These are phyloP conservation scores for Etia nguti DNA, from an alignment of 2,113 vertebrate genomes.

Conservation along the genomic window DNA sequence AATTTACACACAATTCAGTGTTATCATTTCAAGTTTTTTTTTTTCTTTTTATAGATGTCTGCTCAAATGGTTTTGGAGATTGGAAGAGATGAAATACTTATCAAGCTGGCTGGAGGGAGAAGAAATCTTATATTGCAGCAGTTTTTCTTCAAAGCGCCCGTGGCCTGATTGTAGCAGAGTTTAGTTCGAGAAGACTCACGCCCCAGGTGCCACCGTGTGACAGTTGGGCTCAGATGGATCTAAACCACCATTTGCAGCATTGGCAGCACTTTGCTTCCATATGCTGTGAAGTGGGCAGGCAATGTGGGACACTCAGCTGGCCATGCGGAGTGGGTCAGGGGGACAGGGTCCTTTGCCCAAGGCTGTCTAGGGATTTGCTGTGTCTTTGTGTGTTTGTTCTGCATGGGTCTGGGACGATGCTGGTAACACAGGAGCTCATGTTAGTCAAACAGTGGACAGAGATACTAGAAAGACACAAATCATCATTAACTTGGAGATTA, in stretches of 20 bases:
- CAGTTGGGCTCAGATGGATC: conserved; percentile 56
- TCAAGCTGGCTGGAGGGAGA: conserved; percentile 23
- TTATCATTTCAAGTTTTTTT: conserved; percentile 18
- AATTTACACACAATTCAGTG: conserved; percentile 8
- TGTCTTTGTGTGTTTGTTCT: conserved; percentile 34
- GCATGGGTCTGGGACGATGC: not conserved
- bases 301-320: conserved; percentile 57
- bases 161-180: conserved; percentile 48
- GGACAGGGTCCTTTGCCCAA: conserved; percentile 17
- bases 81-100: conserved; percentile 36
- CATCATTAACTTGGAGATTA: not conserved
- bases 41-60: not conserved
- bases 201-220: conserved; percentile 47
- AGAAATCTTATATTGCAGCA: conserved; percentile 30
- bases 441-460: not conserved
- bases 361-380: conserved; percentile 17
- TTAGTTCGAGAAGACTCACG: conserved; percentile 31
- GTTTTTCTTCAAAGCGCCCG: conserved; percentile 41
- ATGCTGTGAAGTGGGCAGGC: conserved; percentile 56
- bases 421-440: not conserved
- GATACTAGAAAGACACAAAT: not conserved
- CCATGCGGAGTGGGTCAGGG: conserved; percentile 30
- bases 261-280: conserved; percentile 67
- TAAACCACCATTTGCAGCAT: conserved; percentile 56
- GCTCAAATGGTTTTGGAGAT: conserved; percentile 34